These are phyloP conservation scores for Vipera latastei DNA, from an alignment of 2,797 vertebrate genomes.

Conservation along the genomic window DNA sequence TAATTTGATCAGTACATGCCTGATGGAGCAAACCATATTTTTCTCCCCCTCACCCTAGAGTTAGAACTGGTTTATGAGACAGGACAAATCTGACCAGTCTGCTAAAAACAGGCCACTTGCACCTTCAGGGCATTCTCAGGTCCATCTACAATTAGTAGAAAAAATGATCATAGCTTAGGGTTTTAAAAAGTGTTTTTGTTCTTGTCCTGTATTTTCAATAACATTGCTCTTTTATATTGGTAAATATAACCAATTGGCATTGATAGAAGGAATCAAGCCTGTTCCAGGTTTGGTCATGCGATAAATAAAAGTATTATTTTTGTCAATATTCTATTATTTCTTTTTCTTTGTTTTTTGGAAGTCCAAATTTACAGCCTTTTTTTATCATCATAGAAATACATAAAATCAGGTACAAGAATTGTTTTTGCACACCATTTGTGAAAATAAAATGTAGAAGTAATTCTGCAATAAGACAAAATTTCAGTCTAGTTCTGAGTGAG, in stretches of 20 bases:
- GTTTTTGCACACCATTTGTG: neutral
- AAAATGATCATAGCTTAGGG: neutral
- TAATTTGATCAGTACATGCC: conserved; percentile 63
- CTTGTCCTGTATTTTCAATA: neutral
- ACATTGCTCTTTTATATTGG: neutral
- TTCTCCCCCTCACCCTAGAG: conserved; percentile 37
- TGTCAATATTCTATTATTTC: neutral
- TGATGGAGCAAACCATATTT: conserved; percentile 58
- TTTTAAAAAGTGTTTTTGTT: neutral
- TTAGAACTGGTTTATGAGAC: conserved; percentile 34
- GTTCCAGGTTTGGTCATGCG: neutral
- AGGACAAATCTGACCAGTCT: conserved; percentile 35
- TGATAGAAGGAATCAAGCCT: neutral
- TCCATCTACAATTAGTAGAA: neutral
- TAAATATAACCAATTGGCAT: neutral
- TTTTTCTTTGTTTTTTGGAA: neutral
- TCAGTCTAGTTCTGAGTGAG: neutral
- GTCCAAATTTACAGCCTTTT: neutral
- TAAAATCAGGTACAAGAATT: neutral
- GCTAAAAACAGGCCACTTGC: conserved; percentile 63
- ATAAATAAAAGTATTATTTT: neutral
- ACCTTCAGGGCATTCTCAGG: conserved; percentile 33
- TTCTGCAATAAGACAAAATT: neutral
- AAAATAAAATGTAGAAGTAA: neutral
- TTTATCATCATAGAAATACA: neutral